Evolutionary conservation across 2,113 vertebrate species (phyloP), one percentile per base, ranked within the genome.

Genomic region (Brachirus orientalis): DNA sequence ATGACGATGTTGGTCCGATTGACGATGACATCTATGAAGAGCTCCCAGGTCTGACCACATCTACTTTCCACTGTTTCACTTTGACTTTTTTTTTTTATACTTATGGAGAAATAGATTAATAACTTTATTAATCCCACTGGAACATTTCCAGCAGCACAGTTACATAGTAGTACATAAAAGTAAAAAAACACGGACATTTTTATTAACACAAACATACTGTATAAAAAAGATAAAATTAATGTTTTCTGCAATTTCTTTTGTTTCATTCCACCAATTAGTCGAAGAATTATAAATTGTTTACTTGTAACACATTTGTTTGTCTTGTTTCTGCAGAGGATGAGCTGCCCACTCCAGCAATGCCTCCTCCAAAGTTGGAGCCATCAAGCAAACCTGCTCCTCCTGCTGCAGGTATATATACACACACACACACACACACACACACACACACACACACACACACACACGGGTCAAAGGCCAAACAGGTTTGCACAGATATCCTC

Each of bases 21-120:
- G 92, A 94, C 45, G 95, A 96, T 0, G 95, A 95, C 72, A 96
- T 98, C 89, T 97, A 98, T 69, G 96, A 97, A 90, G 94, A 92
- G 76, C 93, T 97, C 67, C 95, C 95, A 94, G 96, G 96, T 97
- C 88, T 41, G 61, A 73, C 13, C 10, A 6, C 3, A 17, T n/a
- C n/a, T 7, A 19, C 22, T 68, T 54, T 53, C 28, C 19, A 33
- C 48, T 37, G 5, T 36, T 37, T n/a, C 10, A 37, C 14, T 33
- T 48, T 46, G 1, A 38, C n/a, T 45, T 7, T 17, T 8, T 10
- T 64, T 41, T 8, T 6, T 36, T 28, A 28, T 28, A 28, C 6
- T 4, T 4, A 28, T 28, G 28, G 28, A 28, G 28, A 28, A 6
- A 28, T 1, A 28, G 28, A 28, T 28, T 6, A 28, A 28, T 3